Conservation (phyloP, 2,888 invertebrate species). For the Phyllotreta cruciferae region DNA sequence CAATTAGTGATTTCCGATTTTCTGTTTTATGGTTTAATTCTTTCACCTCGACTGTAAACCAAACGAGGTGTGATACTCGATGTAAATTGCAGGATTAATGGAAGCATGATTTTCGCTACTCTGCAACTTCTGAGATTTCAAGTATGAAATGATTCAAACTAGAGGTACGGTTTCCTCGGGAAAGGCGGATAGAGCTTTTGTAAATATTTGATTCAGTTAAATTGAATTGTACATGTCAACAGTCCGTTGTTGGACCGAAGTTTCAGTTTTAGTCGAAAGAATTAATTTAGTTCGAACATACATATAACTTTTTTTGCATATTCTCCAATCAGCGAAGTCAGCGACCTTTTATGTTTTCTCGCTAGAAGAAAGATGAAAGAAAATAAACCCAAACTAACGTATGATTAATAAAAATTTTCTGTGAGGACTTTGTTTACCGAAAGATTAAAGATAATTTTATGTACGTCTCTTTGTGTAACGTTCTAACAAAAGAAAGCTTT, state of each 20-base stretch:
- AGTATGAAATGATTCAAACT: conserved; percentile 13
- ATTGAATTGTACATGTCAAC: conserved; percentile 11
- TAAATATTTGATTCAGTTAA: conserved; percentile 16
- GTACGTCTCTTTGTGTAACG: not conserved
- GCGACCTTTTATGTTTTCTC: too few species aligned
- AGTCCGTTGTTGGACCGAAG: not conserved
- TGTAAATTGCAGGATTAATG: conserved; percentile 20
- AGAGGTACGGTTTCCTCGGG: conserved; percentile 14
- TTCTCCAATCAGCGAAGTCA: too few species aligned
- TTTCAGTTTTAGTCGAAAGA: not conserved
- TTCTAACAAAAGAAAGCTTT: not conserved
- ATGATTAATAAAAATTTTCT: too few species aligned
- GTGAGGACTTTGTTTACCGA: not conserved
- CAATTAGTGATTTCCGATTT: not conserved
- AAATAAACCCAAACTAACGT: too few species aligned
- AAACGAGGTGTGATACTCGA: conserved; percentile 12
- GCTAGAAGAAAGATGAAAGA: too few species aligned
- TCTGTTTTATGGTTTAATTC: not conserved
- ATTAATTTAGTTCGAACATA: too few species aligned
- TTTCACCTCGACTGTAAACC: conserved; percentile 7
- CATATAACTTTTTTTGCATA: too few species aligned
- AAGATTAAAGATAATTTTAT: conserved; percentile 1
- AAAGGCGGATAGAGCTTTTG: conserved; percentile 10
- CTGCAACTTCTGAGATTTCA: conserved; percentile 16
- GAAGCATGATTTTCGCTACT: conserved; percentile 16